Percentiles rank a stretch among this genome's conserved stretches.
phyloP scores from a whole-genome alignment of 2,888 invertebrate species.

The Pachycephus smyrnensis region DNA sequence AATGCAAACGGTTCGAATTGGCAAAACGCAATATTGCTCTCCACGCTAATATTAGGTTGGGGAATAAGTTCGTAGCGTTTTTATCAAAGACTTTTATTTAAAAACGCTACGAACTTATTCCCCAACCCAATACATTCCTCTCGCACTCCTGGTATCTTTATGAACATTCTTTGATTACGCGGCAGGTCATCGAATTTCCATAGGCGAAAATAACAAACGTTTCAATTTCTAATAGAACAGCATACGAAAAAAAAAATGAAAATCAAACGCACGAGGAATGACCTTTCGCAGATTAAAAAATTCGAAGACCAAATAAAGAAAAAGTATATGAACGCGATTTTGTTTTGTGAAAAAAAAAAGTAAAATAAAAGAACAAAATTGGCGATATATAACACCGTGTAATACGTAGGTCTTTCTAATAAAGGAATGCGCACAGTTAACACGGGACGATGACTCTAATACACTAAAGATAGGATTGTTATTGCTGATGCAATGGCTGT shows the following conservation, averaged over 20 bases:
- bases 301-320: not conserved
- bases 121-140: not conserved
- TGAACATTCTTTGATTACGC: not conserved
- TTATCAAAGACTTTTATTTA: no score
- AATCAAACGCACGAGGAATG: not conserved
- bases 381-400: not conserved
- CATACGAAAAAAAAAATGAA: not conserved
- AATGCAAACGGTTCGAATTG: not conserved
- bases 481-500: conserved; percentile 60
- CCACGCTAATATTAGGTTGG: not conserved
- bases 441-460: conserved; percentile 3
- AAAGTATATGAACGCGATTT: not conserved
- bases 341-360: not conserved
- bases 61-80: no score
- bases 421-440: not conserved
- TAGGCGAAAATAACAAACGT: not conserved
- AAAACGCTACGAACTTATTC: no score
- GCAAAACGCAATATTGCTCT: not conserved
- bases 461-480: conserved; percentile 52
- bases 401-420: not conserved
- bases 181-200: not conserved
- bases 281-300: not conserved
- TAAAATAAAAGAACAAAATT: not conserved
- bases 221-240: not conserved
- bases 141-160: not conserved